These are phyloP conservation scores for Hermaeophaga mercurialis DNA, from an alignment of 2,888 invertebrate genomes.

Conservation along the genomic window DNA sequence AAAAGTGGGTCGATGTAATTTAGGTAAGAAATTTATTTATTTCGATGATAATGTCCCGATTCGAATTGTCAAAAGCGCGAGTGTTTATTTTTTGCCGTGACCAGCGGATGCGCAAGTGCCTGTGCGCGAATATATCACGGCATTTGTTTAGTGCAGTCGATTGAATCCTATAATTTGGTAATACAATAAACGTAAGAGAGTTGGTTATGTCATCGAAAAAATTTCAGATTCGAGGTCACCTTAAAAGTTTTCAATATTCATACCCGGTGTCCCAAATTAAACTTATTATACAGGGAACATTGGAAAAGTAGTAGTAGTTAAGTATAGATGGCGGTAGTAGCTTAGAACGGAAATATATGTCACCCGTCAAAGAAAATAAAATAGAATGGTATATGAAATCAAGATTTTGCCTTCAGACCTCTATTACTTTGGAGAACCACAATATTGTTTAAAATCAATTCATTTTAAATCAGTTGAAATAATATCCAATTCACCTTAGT, in stretches of 20 bases:
- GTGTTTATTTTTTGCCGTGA: slow-evolving; percentile 47
- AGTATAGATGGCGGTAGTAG: too few relatives aligned
- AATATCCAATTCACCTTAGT: too few relatives aligned
- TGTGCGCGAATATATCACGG: slow-evolving; percentile 27
- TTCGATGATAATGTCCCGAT: slow-evolving; percentile 35
- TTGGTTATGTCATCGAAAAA: background rate
- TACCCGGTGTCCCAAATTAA: background rate
- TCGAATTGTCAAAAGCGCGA: slow-evolving; percentile 43
- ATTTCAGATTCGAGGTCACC: background rate
- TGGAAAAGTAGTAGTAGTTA: too few relatives aligned
- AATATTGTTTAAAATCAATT: too few relatives aligned
- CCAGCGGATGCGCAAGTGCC: slow-evolving; percentile 29
- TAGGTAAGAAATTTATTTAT: slow-evolving; percentile 33
- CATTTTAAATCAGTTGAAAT: too few relatives aligned
- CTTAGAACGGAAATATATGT: too few relatives aligned
- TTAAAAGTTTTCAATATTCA: background rate
- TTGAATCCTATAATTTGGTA: slow-evolving; percentile 1
- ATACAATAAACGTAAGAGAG: background rate
- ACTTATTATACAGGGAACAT: background rate
- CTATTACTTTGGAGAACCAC: too few relatives aligned
- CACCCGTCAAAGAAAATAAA: too few relatives aligned
- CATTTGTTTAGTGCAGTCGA: slow-evolving; percentile 23
- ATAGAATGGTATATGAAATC: too few relatives aligned
- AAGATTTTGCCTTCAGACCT: too few relatives aligned
- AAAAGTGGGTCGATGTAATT: slow-evolving; percentile 21